These are phyloP conservation scores for Caracal caracal DNA, from an alignment of 2,113 vertebrate species.

Conservation along the genomic window DNA sequence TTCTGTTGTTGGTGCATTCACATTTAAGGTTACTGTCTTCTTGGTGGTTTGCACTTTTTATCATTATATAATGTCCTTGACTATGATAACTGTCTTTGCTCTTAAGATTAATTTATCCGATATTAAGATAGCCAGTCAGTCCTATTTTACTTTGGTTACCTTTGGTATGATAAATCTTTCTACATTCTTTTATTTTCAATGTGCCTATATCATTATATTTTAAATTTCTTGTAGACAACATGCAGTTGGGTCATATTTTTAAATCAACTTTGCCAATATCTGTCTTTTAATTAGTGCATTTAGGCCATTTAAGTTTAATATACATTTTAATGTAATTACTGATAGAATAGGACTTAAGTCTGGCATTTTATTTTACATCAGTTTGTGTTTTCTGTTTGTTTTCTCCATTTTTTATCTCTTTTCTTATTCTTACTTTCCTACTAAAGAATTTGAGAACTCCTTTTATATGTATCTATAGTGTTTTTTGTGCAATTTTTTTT, in stretches of 20 bases:
- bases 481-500: background rate
- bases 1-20: background rate
- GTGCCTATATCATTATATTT: background rate
- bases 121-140: background rate
- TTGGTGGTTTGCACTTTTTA: background rate
- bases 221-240: background rate
- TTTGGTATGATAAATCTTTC: background rate
- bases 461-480: background rate
- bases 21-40: background rate
- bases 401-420: background rate
- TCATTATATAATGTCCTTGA: background rate
- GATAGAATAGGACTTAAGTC: background rate
- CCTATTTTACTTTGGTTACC: background rate
- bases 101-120: background rate
- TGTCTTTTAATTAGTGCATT: background rate
- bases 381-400: background rate
- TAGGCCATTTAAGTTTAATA: background rate
- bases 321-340: background rate
- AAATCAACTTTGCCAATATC: background rate
- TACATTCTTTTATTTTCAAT: background rate
- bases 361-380: background rate
- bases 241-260: background rate
- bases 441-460: background rate
- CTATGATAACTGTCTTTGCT: background rate
- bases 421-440: background rate